Percentiles rank a stretch among this genome's conserved stretches.
phyloP scores from a whole-genome alignment of 2,113 vertebrate genomes.

The Neotoma lepida region DNA sequence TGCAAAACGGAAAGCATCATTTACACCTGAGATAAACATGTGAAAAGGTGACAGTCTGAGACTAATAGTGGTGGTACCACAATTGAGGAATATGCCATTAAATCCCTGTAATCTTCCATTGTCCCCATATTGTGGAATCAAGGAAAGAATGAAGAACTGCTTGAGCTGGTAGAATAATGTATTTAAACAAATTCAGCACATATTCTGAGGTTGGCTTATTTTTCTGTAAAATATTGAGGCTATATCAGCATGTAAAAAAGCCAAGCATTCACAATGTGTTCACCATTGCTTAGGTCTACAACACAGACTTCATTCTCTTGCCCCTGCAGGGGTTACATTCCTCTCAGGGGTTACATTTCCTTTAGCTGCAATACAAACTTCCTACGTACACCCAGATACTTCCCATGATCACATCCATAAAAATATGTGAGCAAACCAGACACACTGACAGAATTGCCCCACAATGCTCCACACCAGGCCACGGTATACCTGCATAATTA shows the following conservation, averaged over 20 bases:
- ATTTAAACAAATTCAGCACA: background rate
- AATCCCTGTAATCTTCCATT: background rate
- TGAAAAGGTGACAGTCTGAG: background rate
- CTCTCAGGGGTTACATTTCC: too few species aligned
- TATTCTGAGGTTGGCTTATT: background rate
- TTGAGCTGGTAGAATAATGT: background rate
- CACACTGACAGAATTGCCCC: background rate
- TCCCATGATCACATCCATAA: background rate
- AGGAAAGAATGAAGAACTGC: background rate
- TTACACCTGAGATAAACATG: background rate
- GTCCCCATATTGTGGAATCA: background rate
- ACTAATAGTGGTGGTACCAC: background rate
- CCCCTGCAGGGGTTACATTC: background rate
- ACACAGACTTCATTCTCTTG: background rate
- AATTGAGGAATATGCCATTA: background rate
- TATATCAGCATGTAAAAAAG: background rate
- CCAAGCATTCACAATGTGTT: background rate
- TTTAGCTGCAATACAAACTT: too few species aligned
- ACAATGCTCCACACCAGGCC: background rate
- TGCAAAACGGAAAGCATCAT: background rate
- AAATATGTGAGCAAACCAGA: too few species aligned
- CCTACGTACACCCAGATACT: background rate
- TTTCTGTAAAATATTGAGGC: background rate
- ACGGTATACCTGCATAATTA: background rate
- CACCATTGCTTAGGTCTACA: background rate